Percentiles rank a stretch among this genome's conserved stretches.
Conservation (phyloP, 2,113 vertebrate genomes). For the Pterophyllum scalare region DNA sequence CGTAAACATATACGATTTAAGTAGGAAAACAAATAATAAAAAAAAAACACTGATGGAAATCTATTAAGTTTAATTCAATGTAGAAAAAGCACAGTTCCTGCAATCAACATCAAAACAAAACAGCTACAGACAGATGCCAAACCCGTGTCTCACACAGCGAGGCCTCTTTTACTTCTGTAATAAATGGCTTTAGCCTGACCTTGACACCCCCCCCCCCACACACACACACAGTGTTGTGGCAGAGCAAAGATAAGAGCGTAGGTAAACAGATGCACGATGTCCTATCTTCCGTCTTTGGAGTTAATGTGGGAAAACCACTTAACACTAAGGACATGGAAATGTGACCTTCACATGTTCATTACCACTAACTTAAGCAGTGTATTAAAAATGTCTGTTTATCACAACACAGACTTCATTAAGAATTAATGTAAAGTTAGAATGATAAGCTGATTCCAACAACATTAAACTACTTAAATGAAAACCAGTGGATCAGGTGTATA, state of each 20-base stretch:
- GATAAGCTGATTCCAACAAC: neutral
- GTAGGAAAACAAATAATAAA: rapidly evolving
- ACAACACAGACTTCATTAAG: neutral
- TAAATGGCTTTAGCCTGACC: conserved; percentile 76
- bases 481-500: neutral
- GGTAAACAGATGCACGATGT: conserved; percentile 72
- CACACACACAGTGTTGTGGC: conserved; percentile 84
- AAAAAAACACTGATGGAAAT: neutral
- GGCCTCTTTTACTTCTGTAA: neutral
- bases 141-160: neutral
- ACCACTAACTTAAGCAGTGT: neutral
- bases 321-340: conserved; percentile 81
- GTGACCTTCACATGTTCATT: conserved; percentile 81
- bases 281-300: conserved; percentile 83
- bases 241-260: conserved; percentile 86
- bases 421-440: neutral
- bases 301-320: neutral
- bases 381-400: neutral
- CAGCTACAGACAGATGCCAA: neutral
- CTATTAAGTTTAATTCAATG: neutral
- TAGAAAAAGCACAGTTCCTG: neutral
- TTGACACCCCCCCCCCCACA: conserved; percentile 73
- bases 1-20: neutral
- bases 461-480: neutral
- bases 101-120: neutral